A percentile compares a stretch with the other conserved stretches of the same genome.
phyloP scores from a whole-genome alignment of 2,888 invertebrate species.

The Cataglyphis livida region DNA sequence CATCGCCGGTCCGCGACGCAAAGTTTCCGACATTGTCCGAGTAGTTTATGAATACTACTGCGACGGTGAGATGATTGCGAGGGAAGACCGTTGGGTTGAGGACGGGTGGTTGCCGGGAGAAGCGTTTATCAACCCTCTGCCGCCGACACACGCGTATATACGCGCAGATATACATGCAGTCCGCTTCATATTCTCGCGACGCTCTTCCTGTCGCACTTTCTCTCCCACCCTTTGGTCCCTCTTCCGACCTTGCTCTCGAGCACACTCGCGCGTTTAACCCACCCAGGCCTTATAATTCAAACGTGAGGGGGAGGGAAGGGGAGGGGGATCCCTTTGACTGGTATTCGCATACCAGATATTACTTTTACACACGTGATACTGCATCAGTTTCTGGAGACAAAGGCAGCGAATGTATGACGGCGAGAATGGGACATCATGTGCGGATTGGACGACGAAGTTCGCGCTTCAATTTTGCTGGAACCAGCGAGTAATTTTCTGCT shows the following conservation, averaged over 20 bases:
- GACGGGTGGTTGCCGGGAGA: slow-evolving; percentile 28
- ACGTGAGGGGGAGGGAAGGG: slow-evolving; percentile 39
- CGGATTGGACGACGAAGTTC: slow-evolving; percentile 45
- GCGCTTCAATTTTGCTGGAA: slow-evolving; percentile 65
- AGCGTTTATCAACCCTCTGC: slow-evolving; percentile 74
- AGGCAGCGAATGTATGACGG: slow-evolving; percentile 61
- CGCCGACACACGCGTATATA: slow-evolving; percentile 64
- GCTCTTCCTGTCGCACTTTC: slow-evolving; percentile 22
- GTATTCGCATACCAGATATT: slow-evolving; percentile 71
- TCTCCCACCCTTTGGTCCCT: neutral
- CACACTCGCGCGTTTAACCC: slow-evolving; percentile 26
- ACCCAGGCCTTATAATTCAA: slow-evolving; percentile 73
- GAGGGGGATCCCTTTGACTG: slow-evolving; percentile 71
- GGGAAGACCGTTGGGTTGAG: slow-evolving; percentile 53
- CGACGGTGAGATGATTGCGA: slow-evolving; percentile 65
- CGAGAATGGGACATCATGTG: slow-evolving; percentile 27
- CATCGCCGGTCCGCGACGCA: slow-evolving; percentile 69
- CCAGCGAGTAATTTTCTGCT: slow-evolving; percentile 64
- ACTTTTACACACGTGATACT: slow-evolving; percentile 72
- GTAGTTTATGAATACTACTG: slow-evolving; percentile 81
- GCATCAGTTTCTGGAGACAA: slow-evolving; percentile 73
- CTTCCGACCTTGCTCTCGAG: slow-evolving; percentile 14
- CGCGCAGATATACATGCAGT: slow-evolving; percentile 27
- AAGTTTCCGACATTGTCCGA: slow-evolving; percentile 78
- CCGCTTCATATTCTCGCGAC: slow-evolving; percentile 42